Evolutionary conservation across 2,888 invertebrate species (phyloP).

Genomic region (Athalia cordata): DNA sequence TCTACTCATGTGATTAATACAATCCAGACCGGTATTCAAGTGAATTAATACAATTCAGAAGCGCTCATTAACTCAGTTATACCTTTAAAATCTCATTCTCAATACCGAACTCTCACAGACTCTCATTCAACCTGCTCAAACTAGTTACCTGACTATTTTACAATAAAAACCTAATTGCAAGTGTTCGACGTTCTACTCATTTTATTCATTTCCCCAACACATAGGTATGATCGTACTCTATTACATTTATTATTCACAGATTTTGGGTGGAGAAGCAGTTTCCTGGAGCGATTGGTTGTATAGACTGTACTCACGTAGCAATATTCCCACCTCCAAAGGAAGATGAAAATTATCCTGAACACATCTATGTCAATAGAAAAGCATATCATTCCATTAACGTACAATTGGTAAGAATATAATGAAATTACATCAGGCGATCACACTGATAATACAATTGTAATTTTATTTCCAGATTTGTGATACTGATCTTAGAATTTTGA

Average conservation of each 20-base stretch:
- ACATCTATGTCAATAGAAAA: constrained; percentile 59
- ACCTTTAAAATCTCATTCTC: too few species aligned
- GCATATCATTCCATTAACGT: constrained; percentile 60
- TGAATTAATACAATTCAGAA: too few species aligned
- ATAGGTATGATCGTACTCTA: neutral
- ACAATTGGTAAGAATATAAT: constrained; percentile 53
- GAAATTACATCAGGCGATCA: too few species aligned
- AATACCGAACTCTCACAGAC: too few species aligned
- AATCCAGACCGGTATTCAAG: too few species aligned
- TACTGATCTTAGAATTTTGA: neutral
- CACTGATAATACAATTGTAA: neutral
- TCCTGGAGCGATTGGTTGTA: constrained; percentile 53
- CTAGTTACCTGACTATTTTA: too few species aligned
- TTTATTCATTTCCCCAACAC: too few species aligned
- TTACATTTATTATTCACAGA: constrained; percentile 18
- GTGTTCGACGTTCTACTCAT: too few species aligned
- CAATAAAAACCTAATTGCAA: too few species aligned
- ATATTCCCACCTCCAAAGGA: constrained; percentile 54
- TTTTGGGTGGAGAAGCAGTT: constrained; percentile 46
- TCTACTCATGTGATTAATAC: too few species aligned
- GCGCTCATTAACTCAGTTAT: too few species aligned
- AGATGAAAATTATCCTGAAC: constrained; percentile 53
- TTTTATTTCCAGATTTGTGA: constrained; percentile 4
- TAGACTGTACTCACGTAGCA: constrained; percentile 60
- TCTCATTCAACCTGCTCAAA: too few species aligned